These are phyloP conservation scores for Mormoops blainvillei DNA, from an alignment of 2,113 vertebrate genomes.

Conservation along the genomic window DNA sequence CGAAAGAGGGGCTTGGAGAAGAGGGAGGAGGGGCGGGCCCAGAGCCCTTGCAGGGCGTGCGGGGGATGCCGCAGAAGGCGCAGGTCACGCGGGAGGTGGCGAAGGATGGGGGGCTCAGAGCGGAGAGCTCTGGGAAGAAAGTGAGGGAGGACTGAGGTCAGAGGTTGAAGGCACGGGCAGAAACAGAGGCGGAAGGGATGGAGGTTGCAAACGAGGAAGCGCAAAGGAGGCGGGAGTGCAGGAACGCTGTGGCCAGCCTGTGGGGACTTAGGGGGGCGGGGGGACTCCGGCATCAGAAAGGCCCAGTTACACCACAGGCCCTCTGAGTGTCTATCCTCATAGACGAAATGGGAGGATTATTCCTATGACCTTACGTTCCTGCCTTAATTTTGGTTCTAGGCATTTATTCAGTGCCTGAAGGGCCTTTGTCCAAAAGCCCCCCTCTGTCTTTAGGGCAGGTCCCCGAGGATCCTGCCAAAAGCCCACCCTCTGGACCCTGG, in stretches of 20 bases:
- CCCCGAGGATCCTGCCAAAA: not conserved
- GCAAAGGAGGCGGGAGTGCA: accelerated
- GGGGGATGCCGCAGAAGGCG: not conserved
- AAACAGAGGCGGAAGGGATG: not conserved
- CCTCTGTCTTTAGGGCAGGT: not conserved
- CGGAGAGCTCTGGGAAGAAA: not conserved
- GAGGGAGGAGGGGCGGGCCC: accelerated
- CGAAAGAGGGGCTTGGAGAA: not conserved
- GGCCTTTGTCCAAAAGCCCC: not conserved
- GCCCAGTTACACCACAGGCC: not conserved
- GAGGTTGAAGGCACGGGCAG: not conserved
- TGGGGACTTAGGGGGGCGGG: accelerated
- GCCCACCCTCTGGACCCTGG: not conserved
- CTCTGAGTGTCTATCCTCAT: not conserved
- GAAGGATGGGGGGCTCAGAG: not conserved
- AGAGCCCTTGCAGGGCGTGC: not conserved
- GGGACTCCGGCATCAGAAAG: not conserved
- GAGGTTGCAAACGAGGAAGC: not conserved
- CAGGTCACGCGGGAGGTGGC: not conserved
- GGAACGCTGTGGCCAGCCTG: accelerated
- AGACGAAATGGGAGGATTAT: not conserved
- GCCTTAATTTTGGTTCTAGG: not conserved
- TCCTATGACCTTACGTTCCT: not conserved
- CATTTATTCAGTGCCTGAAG: not conserved
- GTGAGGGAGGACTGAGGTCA: not conserved